Conservation (phyloP, 2,888 invertebrate genomes). For the Xylocampa areola region DNA sequence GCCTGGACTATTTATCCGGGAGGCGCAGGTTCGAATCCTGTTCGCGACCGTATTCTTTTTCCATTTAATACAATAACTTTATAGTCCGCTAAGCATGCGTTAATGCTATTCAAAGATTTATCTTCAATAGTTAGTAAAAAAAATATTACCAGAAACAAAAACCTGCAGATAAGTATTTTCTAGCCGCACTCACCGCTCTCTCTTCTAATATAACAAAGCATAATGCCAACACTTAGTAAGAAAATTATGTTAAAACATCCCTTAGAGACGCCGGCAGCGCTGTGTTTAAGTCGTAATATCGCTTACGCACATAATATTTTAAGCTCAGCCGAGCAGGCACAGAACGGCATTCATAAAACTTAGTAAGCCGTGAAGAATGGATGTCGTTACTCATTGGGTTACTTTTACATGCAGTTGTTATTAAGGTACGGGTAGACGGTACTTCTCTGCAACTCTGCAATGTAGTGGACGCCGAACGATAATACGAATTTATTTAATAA, state of each 20-base stretch:
- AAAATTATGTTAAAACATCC: constrained; percentile 49
- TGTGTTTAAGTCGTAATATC: constrained; percentile 46
- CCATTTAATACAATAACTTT: too few species aligned
- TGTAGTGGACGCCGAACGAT: too few species aligned
- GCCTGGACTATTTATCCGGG: too few species aligned
- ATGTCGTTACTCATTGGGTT: constrained; percentile 33
- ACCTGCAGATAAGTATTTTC: too few species aligned
- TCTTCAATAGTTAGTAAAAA: too few species aligned
- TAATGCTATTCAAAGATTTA: too few species aligned
- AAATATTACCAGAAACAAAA: too few species aligned
- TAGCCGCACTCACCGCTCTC: neutral
- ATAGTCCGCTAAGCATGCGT: too few species aligned
- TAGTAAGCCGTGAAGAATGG: constrained; percentile 35
- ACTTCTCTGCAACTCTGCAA: constrained; percentile 5
- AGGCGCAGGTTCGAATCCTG: too few species aligned
- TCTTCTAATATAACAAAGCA: constrained; percentile 18
- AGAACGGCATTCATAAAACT: constrained; percentile 50
- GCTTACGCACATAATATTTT: constrained; percentile 58
- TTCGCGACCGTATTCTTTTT: too few species aligned
- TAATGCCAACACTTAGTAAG: constrained; percentile 46
- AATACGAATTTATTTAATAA: too few species aligned
- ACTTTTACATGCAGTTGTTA: constrained; percentile 19
- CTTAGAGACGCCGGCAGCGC: constrained; percentile 14
- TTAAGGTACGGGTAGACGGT: constrained; percentile 1
- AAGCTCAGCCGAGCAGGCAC: constrained; percentile 39